Conservation (phyloP, 2,797 vertebrate genomes). For the Sebastes nivosus region DNA sequence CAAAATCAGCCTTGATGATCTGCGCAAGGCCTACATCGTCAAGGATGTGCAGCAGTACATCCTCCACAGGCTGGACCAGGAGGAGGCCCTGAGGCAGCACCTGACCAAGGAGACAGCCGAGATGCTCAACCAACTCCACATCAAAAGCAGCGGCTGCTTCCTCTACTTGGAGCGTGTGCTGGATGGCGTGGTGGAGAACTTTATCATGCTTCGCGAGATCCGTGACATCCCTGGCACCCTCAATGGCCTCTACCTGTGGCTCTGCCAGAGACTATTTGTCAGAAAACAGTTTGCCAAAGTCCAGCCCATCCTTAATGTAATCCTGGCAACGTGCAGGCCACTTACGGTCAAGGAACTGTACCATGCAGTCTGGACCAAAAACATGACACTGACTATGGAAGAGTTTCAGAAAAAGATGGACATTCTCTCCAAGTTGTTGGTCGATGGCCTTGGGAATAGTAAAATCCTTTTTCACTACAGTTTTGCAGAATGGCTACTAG, state of each 20-base stretch:
- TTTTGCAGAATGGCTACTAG: constrained; percentile 97
- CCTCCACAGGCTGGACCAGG: constrained; percentile 95
- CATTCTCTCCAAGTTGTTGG: constrained; percentile 94
- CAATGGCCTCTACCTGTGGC: constrained; percentile 98
- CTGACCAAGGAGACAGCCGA: constrained; percentile 98
- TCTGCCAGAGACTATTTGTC: constrained; percentile 98
- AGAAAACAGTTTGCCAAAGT: constrained; percentile 99
- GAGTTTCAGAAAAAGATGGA: constrained; percentile 99
- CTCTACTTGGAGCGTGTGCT: constrained; percentile 97
- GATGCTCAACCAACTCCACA: constrained; percentile 99
- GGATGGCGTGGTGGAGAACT: constrained; percentile 97
- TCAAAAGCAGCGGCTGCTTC: constrained; percentile 99
- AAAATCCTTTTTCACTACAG: constrained; percentile 99
- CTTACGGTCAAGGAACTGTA: constrained; percentile 92
- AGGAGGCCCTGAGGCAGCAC: constrained; percentile 96
- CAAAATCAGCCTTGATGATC: constrained; percentile 98
- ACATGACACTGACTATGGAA: constrained; percentile 91
- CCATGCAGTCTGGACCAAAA: constrained; percentile 98
- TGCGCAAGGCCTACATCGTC: constrained; percentile 96
- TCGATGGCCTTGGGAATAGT: constrained; percentile 90
- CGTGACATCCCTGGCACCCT: constrained; percentile 98
- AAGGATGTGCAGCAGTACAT: constrained; percentile 99
- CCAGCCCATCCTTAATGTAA: constrained; percentile 96
- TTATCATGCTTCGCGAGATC: constrained; percentile 97
- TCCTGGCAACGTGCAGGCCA: constrained; percentile 94